Conservation (phyloP, 2,113 vertebrate genomes). For the Cyanoderma ruficeps region DNA sequence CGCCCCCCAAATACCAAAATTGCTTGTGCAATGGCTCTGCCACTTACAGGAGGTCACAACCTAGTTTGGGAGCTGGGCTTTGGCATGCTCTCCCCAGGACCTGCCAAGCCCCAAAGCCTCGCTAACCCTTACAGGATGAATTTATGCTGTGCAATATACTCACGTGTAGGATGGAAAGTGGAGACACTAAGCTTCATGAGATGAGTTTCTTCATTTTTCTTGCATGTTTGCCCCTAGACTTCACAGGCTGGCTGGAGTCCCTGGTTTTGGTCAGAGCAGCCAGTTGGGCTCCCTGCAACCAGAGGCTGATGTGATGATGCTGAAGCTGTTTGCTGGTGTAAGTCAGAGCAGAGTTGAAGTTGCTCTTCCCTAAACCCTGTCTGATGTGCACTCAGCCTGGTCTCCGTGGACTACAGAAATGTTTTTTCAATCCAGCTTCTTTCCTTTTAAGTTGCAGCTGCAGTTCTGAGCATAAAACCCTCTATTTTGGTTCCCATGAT, state of each 20-base stretch:
- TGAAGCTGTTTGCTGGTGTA: background rate
- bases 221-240: background rate
- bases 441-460: constrained; percentile 11
- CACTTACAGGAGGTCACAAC: background rate
- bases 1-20: background rate
- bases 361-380: background rate
- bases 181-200: background rate
- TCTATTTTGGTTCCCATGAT: constrained; percentile 1
- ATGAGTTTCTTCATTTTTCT: background rate
- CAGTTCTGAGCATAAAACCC: background rate
- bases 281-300: background rate
- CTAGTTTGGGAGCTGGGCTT: background rate
- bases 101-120: background rate
- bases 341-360: background rate
- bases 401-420: fast-evolving
- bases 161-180: fast-evolving
- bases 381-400: background rate
- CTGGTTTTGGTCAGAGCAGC: background rate
- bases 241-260: fast-evolving
- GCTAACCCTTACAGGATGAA: background rate
- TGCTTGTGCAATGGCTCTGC: background rate
- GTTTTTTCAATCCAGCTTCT: background rate
- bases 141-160: background rate
- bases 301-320: background rate
- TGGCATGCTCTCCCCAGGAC: background rate